Percentiles rank a stretch among this genome's conserved stretches.
Conservation (phyloP, 2,888 invertebrate genomes). For the Prenolepis imparis region DNA sequence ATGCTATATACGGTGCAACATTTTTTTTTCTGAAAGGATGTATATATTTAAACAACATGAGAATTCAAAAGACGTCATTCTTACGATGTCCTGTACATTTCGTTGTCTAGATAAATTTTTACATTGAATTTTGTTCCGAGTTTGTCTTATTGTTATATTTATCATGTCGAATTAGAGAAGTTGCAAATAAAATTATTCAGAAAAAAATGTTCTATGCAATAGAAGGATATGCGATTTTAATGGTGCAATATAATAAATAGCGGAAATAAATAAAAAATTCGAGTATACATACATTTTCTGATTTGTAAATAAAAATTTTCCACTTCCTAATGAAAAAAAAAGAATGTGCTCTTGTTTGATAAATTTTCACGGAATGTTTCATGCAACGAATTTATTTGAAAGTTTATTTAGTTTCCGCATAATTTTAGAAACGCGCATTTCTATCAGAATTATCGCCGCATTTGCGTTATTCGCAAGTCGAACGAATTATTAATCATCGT, state of each 20-base stretch:
- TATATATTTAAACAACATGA: background rate
- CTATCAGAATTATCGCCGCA: background rate
- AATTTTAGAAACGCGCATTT: conserved; percentile 19
- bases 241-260: background rate
- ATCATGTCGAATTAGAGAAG: background rate
- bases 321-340: background rate
- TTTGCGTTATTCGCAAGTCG: conserved; percentile 1
- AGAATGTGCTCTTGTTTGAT: conserved; percentile 41
- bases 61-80: background rate
- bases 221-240: background rate
- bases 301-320: conserved; percentile 6
- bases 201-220: background rate
- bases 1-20: conserved; percentile 37
- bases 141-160: conserved; percentile 37
- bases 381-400: conserved; percentile 27
- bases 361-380: conserved; percentile 65
- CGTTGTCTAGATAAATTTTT: conserved; percentile 17
- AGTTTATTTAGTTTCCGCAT: conserved; percentile 9
- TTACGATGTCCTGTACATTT: background rate
- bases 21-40: conserved; percentile 7
- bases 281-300: background rate
- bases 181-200: conserved; percentile 9
- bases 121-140: background rate
- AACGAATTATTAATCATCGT: background rate
- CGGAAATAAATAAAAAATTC: background rate